A percentile compares a stretch with the other conserved stretches of the same genome.
These are phyloP conservation scores for Ips typographus DNA, from an alignment of 1,140 invertebrate species.

Conservation along the genomic window DNA sequence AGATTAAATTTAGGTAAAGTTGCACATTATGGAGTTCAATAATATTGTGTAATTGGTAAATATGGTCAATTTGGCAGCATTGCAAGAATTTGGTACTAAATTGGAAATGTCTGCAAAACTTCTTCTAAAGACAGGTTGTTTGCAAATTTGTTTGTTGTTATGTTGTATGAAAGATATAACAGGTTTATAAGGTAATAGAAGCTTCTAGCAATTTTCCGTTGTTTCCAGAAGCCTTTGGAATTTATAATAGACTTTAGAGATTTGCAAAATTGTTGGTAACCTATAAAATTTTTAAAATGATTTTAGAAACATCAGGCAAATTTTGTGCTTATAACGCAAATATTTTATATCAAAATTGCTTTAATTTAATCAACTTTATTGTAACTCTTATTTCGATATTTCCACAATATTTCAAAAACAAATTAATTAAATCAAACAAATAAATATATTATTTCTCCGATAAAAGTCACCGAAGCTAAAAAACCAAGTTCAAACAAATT, in stretches of 20 bases:
- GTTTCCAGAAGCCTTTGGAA: too few species aligned
- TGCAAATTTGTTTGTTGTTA: too few species aligned
- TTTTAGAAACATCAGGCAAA: too few species aligned
- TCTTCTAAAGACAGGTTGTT: not conserved
- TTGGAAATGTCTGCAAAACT: not conserved
- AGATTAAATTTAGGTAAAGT: not conserved
- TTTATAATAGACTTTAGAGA: too few species aligned
- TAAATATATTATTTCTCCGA: not conserved
- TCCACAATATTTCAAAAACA: not conserved
- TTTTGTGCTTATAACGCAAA: not conserved
- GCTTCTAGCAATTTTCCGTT: too few species aligned
- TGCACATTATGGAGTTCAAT: not conserved
- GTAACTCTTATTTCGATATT: not conserved
- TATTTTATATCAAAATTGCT: not conserved
- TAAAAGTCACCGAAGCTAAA: not conserved
- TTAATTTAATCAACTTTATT: not conserved
- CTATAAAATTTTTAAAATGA: too few species aligned
- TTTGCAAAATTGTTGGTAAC: too few species aligned
- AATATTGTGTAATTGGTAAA: not conserved
- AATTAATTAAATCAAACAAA: not conserved
- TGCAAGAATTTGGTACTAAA: not conserved
- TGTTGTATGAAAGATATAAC: too few species aligned
- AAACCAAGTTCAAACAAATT: not conserved
- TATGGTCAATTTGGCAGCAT: not conserved
- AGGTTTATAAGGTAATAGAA: too few species aligned